A percentile compares a stretch with the other conserved stretches of the same genome.
Conservation (phyloP, 2,888 invertebrate genomes). For the Taenaris catops region DNA sequence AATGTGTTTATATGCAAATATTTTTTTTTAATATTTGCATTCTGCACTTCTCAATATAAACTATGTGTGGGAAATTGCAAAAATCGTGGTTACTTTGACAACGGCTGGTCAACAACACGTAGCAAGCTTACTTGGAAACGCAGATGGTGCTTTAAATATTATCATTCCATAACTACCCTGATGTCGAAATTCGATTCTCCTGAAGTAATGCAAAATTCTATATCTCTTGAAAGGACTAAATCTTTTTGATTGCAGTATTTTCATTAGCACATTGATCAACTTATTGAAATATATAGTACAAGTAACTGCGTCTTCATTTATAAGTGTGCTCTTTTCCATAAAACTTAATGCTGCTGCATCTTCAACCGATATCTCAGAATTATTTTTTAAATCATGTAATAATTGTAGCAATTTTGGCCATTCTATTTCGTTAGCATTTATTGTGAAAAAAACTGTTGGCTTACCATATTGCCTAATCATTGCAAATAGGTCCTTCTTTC, state of each 20-base stretch:
- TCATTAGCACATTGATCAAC: conserved; percentile 32
- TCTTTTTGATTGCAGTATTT: conserved; percentile 31
- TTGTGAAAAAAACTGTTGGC: conserved; percentile 35
- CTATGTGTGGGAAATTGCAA: no score
- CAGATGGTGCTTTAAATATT: no score
- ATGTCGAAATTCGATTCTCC: conserved; percentile 46
- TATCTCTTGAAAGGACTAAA: conserved; percentile 37
- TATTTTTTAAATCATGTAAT: conserved; percentile 40
- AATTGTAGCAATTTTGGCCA: conserved; percentile 39
- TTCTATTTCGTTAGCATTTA: conserved; percentile 48
- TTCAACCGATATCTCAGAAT: conserved; percentile 29
- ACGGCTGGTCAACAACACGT: no score
- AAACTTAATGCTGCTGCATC: conserved; percentile 27
- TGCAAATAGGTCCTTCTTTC: conserved; percentile 39
- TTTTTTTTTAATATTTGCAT: no score
- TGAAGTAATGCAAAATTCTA: conserved; percentile 36
- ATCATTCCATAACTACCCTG: no score
- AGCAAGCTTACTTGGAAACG: no score
- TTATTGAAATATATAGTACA: conserved; percentile 37
- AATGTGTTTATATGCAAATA: no score
- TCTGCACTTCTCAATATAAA: no score
- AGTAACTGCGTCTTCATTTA: conserved; percentile 35
- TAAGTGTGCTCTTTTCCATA: conserved; percentile 27
- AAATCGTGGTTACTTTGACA: no score
- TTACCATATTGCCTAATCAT: conserved; percentile 38